These are phyloP conservation scores for Miichthys miiuy DNA, from an alignment of 2,797 vertebrate species.

Conservation along the genomic window DNA sequence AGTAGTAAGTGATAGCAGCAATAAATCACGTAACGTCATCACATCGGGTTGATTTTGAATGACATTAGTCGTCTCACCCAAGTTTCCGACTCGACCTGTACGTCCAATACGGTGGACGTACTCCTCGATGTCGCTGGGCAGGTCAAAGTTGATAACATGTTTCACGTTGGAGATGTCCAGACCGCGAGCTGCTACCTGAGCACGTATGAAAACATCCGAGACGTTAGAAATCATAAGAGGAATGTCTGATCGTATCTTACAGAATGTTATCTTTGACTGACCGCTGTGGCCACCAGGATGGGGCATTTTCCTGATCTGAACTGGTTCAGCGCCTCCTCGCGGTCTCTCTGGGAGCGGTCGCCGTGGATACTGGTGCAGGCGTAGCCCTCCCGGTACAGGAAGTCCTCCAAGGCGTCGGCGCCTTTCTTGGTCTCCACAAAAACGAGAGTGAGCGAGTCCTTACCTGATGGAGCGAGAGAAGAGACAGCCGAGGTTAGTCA, in stretches of 20 bases:
- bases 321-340: constrained; percentile 95
- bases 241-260: neutral
- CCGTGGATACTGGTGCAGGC: constrained; percentile 98
- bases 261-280: constrained; percentile 75
- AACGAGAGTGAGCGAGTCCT: constrained; percentile 95
- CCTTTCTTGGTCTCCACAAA: constrained; percentile 99
- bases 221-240: neutral
- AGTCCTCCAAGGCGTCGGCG: constrained; percentile 94
- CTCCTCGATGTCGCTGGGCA: constrained; percentile 97
- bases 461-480: constrained; percentile 80
- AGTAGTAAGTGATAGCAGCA: neutral
- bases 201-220: neutral
- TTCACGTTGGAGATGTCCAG: constrained; percentile 95
- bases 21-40: neutral
- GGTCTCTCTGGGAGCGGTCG: constrained; percentile 94
- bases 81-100: constrained; percentile 95
- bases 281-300: constrained; percentile 96
- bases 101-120: constrained; percentile 98
- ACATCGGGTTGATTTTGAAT: too few relatives aligned
- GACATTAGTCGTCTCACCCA: constrained; percentile 81
- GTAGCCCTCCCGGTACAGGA: constrained; percentile 94
- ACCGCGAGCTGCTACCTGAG: constrained; percentile 94
- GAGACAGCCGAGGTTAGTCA: neutral
- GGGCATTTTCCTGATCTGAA: constrained; percentile 97
- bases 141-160: constrained; percentile 97